Base-by-base conservation (phyloP, 2,888 invertebrate species). In the Drosophila bunnanda region DNA sequence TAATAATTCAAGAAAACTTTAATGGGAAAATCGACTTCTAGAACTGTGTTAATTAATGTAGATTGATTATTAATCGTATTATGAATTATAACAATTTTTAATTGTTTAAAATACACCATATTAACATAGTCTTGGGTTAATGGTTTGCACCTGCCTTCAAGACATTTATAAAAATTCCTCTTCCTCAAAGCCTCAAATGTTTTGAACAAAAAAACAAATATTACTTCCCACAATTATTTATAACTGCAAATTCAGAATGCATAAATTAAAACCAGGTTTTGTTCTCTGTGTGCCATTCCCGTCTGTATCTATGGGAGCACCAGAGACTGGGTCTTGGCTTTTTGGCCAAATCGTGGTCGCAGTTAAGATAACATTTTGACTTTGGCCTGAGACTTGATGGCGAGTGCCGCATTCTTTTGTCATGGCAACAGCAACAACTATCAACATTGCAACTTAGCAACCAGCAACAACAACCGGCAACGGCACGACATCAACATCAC, bases 341-440 rank as follows among this genome's bases (percentile, higher is more conserved):
- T 52, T 60, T 62, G 61, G 76, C 84, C 79, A 86, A 86, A 78
- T 86, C 87, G 87, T 87, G 82, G 80, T 55, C 69, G 76, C 82
- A 76, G 84, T 83, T 84, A 83, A 86, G 86, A 84, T 84, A 84
- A 86, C 83, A 86, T 84, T 84, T 84, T 84, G 83, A 86, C 86
- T 84, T 83, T 82, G 82, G 77, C 75, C 82, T 75, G 82, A 77
- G 83, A 84, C 84, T 77, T 76, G 82, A 80, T 81, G 85, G 80
- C 85, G 80, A 80, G 75, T 89, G 89, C 89, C 89, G 88, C 89
- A 89, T 90, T 90, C 89, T 87, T 88, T 89, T 82, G 88, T 81
- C 87, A 89, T 88, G 87, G 89, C 79, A 89, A 88, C 89, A 64
- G 43, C 59, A 64, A 36, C 75, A 74, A 57, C 72, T 30, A 77